phyloP scores from a whole-genome alignment of 2,113 vertebrate genomes.

The Sakesphorus luctuosus region DNA sequence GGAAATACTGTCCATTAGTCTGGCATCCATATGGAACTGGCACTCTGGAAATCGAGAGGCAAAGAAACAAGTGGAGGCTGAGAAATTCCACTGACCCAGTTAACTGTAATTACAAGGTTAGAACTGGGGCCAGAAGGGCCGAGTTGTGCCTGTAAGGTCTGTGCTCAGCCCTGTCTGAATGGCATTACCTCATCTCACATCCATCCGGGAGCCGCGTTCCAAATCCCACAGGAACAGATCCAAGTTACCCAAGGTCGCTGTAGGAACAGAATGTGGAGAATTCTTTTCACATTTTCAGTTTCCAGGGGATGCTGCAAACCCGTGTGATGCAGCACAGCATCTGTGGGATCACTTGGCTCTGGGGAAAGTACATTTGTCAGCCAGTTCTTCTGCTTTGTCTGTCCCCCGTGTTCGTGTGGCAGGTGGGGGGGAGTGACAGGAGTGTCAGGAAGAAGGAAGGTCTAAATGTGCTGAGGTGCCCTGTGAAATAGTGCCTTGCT shows the following conservation, averaged over 20 bases:
- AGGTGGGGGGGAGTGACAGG: not conserved
- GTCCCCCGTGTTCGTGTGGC: not conserved
- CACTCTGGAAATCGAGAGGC: not conserved
- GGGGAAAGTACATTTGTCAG: not conserved
- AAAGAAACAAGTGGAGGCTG: slow-evolving; percentile 6
- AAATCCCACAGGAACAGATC: slow-evolving; percentile 35
- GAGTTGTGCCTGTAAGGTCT: slow-evolving; percentile 18
- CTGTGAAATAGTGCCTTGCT: slow-evolving; percentile 40
- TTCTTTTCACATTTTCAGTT: not conserved
- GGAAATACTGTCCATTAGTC: not conserved
- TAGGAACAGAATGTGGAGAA: not conserved
- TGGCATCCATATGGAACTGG: not conserved
- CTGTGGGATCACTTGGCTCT: not conserved
- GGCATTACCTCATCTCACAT: slow-evolving; percentile 61
- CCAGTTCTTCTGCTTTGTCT: not conserved
- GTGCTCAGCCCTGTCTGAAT: slow-evolving; percentile 17
- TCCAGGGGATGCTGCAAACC: not conserved
- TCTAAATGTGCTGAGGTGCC: slow-evolving; percentile 25
- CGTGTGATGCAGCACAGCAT: not conserved
- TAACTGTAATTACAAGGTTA: slow-evolving; percentile 38
- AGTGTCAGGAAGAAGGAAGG: not conserved
- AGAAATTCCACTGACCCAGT: slow-evolving; percentile 48
- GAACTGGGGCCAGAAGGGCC: slow-evolving; percentile 4
- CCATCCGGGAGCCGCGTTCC: slow-evolving; percentile 47
- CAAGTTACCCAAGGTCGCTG: slow-evolving; percentile 50